Percentiles rank a stretch among this genome's conserved stretches.
Evolutionary conservation across 2,888 invertebrate species (phyloP).

Genomic region (Lithosia quadra): DNA sequence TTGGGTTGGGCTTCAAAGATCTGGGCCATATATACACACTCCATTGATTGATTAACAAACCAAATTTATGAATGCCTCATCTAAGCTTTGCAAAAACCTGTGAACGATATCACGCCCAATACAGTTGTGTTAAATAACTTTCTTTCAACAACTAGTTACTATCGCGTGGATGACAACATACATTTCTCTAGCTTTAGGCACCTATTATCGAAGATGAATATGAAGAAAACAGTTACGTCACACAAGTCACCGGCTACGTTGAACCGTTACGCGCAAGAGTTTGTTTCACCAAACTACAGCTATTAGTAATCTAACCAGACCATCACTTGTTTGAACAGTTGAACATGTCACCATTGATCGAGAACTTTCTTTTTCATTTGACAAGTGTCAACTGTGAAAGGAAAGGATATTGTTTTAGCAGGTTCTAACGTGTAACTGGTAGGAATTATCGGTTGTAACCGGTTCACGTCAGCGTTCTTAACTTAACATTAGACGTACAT

Average conservation of each 20-base stretch:
- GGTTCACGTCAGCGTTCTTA: not conserved
- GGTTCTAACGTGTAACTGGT: not conserved
- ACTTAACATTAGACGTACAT: not conserved
- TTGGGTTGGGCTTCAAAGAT: too few relatives aligned
- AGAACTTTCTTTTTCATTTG: constrained; percentile 39
- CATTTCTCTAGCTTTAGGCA: not conserved
- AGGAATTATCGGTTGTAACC: constrained; percentile 8
- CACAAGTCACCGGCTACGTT: not conserved
- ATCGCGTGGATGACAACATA: not conserved
- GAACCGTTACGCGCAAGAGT: not conserved
- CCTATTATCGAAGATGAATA: not conserved
- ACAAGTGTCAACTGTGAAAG: constrained; percentile 13
- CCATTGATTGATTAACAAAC: not conserved
- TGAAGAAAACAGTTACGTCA: not conserved
- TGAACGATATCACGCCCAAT: not conserved
- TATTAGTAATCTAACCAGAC: constrained; percentile 33
- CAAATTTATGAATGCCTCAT: not conserved
- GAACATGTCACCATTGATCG: constrained; percentile 29
- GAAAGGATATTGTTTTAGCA: constrained; percentile 12
- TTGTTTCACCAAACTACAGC: not conserved
- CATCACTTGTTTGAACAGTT: constrained; percentile 36
- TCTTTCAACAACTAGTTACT: not conserved
- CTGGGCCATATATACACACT: too few relatives aligned
- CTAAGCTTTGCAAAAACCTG: not conserved
- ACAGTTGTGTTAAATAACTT: not conserved